Conservation (phyloP, 2,888 invertebrate genomes). For the Stenurella melanura region DNA sequence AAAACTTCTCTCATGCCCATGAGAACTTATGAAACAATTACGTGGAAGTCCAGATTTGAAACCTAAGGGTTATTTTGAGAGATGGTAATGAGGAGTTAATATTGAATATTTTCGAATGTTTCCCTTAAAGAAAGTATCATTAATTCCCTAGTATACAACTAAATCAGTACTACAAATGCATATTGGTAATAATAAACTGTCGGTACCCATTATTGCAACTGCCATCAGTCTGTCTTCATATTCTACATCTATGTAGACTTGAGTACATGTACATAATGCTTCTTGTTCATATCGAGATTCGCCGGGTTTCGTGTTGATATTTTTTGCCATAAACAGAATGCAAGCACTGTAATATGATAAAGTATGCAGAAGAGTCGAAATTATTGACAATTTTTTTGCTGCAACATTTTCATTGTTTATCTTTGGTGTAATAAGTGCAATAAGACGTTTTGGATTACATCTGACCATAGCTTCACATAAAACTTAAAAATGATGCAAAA, state of each 20-base stretch:
- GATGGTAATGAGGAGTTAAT: neutral
- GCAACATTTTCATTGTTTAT: too few species aligned
- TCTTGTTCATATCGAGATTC: neutral
- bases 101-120: neutral
- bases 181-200: conserved; percentile 21
- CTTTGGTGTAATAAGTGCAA: too few species aligned
- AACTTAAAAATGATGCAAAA: too few species aligned
- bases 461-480: too few species aligned
- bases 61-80: neutral
- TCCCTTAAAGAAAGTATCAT: conserved; percentile 19
- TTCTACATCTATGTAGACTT: conserved; percentile 49
- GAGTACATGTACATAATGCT: conserved; percentile 35
- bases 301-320: neutral
- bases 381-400: too few species aligned
- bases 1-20: neutral
- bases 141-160: neutral
- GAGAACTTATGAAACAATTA: neutral
- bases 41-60: neutral
- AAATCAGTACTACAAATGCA: conserved; percentile 7
- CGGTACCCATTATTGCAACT: conserved; percentile 54
- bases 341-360: too few species aligned
- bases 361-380: too few species aligned
- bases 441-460: too few species aligned
- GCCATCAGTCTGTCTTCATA: conserved; percentile 52
- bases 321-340: too few species aligned